Conservation (phyloP, 1,140 invertebrate genomes). For the Drosophila repletoides region DNA sequence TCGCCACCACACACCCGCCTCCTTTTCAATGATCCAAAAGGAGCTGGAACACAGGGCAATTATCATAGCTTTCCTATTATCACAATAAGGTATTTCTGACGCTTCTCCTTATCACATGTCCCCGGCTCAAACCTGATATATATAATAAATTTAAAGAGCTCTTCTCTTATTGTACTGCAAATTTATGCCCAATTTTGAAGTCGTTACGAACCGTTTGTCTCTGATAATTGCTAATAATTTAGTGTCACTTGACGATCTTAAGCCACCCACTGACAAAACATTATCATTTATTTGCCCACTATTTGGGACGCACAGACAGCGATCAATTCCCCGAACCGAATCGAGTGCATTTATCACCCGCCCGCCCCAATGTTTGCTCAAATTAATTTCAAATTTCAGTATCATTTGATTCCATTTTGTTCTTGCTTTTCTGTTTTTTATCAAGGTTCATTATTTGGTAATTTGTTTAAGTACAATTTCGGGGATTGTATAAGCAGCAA, state of each 20-base stretch:
- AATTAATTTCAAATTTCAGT: slow-evolving; percentile 1
- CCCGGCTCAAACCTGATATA: slow-evolving; percentile 18
- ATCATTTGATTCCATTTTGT: slow-evolving; percentile 6
- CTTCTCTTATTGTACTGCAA: slow-evolving; percentile 43
- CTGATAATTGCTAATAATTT: slow-evolving; percentile 78
- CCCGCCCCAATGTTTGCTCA: slow-evolving; percentile 18
- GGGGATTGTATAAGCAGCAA: slow-evolving; percentile 32
- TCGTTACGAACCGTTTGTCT: slow-evolving; percentile 69
- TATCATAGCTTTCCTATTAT: slow-evolving; percentile 30
- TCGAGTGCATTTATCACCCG: slow-evolving; percentile 52
- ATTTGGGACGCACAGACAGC: slow-evolving; percentile 38
- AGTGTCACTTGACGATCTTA: slow-evolving; percentile 70
- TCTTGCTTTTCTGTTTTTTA: slow-evolving; percentile 25
- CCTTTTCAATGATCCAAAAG: slow-evolving; percentile 6
- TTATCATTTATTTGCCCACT: slow-evolving; percentile 56
- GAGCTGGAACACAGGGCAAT: slow-evolving; percentile 31
- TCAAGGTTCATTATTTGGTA: slow-evolving; percentile 55
- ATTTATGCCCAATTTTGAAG: slow-evolving; percentile 72
- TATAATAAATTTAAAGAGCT: slow-evolving; percentile 45
- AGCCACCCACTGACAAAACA: slow-evolving; percentile 45
- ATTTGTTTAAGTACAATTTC: slow-evolving; percentile 42
- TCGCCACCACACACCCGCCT: too few species aligned
- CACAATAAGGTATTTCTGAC: slow-evolving; percentile 17
- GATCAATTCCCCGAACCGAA: slow-evolving; percentile 58
- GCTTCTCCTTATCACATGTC: slow-evolving; percentile 27